These are phyloP conservation scores for Oscheius sp. DNA, from an alignment of 2,888 invertebrate species.

Conservation along the genomic window DNA sequence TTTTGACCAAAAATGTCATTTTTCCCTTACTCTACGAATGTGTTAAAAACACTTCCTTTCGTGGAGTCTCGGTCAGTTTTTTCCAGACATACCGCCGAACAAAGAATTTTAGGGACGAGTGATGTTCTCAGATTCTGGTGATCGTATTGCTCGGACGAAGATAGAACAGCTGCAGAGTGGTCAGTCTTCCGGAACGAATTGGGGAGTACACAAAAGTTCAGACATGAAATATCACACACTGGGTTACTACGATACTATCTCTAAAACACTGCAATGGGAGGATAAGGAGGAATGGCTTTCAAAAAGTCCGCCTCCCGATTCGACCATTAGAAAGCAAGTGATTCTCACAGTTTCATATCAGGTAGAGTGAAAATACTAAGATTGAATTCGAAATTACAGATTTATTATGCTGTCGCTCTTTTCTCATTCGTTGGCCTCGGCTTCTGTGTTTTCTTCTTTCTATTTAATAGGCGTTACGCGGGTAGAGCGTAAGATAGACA, in stretches of 20 bases:
- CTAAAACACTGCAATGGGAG: constrained; percentile 91
- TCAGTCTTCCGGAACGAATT: not conserved
- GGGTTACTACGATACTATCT: constrained; percentile 94
- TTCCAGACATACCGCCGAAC: not conserved
- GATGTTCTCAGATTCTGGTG: constrained; percentile 94
- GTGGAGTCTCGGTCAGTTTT: constrained; percentile 91
- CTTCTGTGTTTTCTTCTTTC: constrained; percentile 85
- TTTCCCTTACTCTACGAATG: constrained; percentile 95
- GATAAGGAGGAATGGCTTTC: constrained; percentile 82
- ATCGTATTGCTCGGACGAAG: constrained; percentile 96
- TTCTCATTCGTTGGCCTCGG: constrained; percentile 89
- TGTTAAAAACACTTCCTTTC: constrained; percentile 96
- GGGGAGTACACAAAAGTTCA: constrained; percentile 45
- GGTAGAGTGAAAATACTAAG: constrained; percentile 39
- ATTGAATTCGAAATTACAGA: constrained; percentile 56
- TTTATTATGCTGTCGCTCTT: constrained; percentile 92
- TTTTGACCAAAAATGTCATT: constrained; percentile 81
- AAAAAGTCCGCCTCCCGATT: constrained; percentile 70
- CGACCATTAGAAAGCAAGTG: constrained; percentile 63
- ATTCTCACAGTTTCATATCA: constrained; percentile 65
- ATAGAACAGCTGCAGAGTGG: constrained; percentile 88
- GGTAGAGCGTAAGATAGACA: constrained; percentile 43
- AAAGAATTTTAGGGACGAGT: constrained; percentile 85
- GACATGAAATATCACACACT: constrained; percentile 92
- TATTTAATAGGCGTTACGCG: constrained; percentile 89